Conservation (phyloP, 64 coral and sea anemone species). For the Astreopora myriophthalma region DNA sequence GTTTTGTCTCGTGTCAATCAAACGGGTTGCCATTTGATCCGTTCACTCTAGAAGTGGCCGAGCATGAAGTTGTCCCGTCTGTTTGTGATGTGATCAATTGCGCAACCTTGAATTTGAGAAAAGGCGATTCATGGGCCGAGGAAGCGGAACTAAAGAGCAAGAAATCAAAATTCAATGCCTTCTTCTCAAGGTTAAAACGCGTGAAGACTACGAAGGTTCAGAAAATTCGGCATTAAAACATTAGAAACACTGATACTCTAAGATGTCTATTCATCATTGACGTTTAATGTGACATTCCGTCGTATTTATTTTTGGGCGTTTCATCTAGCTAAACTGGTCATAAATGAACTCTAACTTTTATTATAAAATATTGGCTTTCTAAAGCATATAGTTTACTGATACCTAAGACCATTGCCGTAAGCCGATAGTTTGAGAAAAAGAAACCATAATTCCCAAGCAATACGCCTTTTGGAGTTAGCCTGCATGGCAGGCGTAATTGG, state of each 20-base stretch:
- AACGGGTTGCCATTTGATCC: background rate
- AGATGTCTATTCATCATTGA: no score
- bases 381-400: no score
- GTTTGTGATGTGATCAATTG: background rate
- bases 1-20: background rate
- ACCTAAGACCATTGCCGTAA: no score
- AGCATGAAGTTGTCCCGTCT: background rate
- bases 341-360: no score
- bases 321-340: no score
- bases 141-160: background rate
- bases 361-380: no score
- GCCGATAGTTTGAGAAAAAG: no score
- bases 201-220: background rate
- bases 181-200: background rate
- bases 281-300: no score
- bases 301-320: no score
- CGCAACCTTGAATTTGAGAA: background rate
- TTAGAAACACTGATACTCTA: background rate
- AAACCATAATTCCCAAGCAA: no score
- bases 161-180: background rate
- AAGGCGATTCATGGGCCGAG: background rate
- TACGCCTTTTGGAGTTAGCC: no score
- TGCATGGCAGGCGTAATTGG: no score
- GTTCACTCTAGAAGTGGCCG: background rate
- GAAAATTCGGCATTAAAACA: background rate